Percentiles rank a stretch among this genome's conserved stretches.
Conservation (phyloP, 2,888 invertebrate species). For the Heliconius hortense region DNA sequence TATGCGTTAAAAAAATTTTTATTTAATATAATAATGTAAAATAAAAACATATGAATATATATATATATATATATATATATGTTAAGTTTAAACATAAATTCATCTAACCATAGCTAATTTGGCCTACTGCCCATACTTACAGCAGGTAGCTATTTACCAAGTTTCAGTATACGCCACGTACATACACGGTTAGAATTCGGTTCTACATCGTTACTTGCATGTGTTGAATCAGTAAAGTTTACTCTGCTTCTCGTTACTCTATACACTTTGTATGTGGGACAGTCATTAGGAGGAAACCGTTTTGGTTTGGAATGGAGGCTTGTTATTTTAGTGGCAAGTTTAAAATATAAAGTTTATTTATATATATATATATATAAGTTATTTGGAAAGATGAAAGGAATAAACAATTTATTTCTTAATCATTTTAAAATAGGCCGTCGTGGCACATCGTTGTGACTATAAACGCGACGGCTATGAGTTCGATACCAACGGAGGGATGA, state of each 20-base stretch:
- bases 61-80: too few relatives aligned
- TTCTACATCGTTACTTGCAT: conserved; percentile 13
- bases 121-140: conserved; percentile 3
- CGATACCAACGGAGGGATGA: too few relatives aligned
- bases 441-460: not conserved
- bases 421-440: not conserved
- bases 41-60: too few relatives aligned
- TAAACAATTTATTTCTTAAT: not conserved
- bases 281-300: conserved; percentile 5
- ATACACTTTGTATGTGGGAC: conserved; percentile 9
- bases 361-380: not conserved
- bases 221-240: conserved; percentile 18
- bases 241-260: not conserved
- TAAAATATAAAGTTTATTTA: not conserved
- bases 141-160: conserved; percentile 12
- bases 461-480: too few relatives aligned
- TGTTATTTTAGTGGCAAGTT: conserved; percentile 6
- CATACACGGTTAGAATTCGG: conserved; percentile 9
- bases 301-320: conserved; percentile 4
- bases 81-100: not conserved
- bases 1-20: not conserved
- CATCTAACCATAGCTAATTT: not conserved
- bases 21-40: too few relatives aligned
- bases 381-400: too few relatives aligned
- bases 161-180: not conserved